Evolutionary conservation across 2,888 invertebrate genomes (phyloP), one percentile per base, ranked within the genome.

Genomic region (Synergus umbraculus): DNA sequence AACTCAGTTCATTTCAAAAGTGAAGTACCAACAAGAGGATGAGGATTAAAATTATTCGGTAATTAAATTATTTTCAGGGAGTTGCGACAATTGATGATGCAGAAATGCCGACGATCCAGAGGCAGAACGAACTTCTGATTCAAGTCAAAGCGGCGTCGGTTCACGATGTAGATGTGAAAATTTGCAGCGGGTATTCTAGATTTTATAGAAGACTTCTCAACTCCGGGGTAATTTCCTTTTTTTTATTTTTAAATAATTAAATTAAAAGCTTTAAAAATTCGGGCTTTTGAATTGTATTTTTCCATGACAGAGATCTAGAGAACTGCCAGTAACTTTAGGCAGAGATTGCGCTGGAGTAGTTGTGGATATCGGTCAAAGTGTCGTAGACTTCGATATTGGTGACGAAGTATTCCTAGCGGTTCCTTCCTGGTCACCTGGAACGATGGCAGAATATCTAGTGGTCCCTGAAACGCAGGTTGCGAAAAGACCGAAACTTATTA

Each of bases 301-400:
- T 37, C 29, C 41, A 5, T 63, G 44, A 90, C 84, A 92, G 91
- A 91, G 89, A 82, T 88, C 91, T 73, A 91, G 91, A 64, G 93
- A 93, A 82, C 89, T 94, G 82, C 95, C 95, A 18, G 92, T 95
- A 73, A 93, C 93, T 66, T 89, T 95, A 54, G 95, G 95, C 0
- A 93, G 95, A 83, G 95, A 94, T 88, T 95, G 95, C 88, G 92
- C 94, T 12, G 95, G 95, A 46, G 89, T 95, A 60, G 93, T 95
- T 12, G 92, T 94, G 37, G 95, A 94, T 83, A 93, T 95, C 65
- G 95, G 95, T n/a, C 92, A 91, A 82, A 92, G 92, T 83, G 95
- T 95, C 9, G 92, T 92, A 41, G 92, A 93, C 80, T 93, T 95
- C 84, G 94, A 95, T 86, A 92, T 94, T 37, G 95, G 95, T 2